phyloP scores from a whole-genome alignment of 2,888 invertebrate genomes.

The Euphydryas editha region DNA sequence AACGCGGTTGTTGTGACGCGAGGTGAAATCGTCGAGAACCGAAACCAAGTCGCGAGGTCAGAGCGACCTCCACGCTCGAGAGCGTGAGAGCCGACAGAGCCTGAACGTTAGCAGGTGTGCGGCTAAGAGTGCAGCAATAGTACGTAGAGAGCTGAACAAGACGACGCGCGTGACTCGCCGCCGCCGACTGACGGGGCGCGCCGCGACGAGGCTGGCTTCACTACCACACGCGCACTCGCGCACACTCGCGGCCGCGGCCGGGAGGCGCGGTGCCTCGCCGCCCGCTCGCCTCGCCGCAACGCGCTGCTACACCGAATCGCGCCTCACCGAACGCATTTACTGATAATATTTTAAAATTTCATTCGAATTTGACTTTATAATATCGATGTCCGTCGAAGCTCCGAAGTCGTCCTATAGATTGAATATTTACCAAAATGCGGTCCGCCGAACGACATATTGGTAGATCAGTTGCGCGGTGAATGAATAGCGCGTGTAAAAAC shows the following conservation, averaged over 20 bases:
- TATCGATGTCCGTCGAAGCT: constrained; percentile 64
- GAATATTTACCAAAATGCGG: constrained; percentile 72
- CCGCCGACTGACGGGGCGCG: constrained; percentile 82
- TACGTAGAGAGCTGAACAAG: constrained; percentile 66
- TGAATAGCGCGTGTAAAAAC: constrained; percentile 69
- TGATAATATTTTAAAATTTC: constrained; percentile 76
- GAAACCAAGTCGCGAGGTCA: constrained; percentile 65
- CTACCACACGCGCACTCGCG: constrained; percentile 71
- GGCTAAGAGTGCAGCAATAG: constrained; percentile 63
- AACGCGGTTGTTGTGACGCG: constrained; percentile 51
- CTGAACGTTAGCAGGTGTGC: constrained; percentile 70
- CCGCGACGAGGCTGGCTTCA: constrained; percentile 71
- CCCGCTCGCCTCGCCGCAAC: constrained; percentile 52
- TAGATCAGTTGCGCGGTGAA: constrained; percentile 76
- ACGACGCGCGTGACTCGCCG: constrained; percentile 81
- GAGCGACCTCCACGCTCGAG: constrained; percentile 75
- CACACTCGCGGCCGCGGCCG: constrained; percentile 64
- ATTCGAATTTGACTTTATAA: constrained; percentile 81
- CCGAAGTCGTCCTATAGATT: constrained; percentile 56
- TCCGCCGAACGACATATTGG: constrained; percentile 51
- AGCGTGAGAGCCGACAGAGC: constrained; percentile 76
- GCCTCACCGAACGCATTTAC: constrained; percentile 58
- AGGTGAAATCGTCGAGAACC: constrained; percentile 64
- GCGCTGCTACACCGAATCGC: constrained; percentile 53
- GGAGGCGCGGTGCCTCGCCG: constrained; percentile 47